Percentiles rank a stretch among this genome's conserved stretches.
Conservation (phyloP, 2,113 vertebrate genomes). For the Montifringilla adamsi region DNA sequence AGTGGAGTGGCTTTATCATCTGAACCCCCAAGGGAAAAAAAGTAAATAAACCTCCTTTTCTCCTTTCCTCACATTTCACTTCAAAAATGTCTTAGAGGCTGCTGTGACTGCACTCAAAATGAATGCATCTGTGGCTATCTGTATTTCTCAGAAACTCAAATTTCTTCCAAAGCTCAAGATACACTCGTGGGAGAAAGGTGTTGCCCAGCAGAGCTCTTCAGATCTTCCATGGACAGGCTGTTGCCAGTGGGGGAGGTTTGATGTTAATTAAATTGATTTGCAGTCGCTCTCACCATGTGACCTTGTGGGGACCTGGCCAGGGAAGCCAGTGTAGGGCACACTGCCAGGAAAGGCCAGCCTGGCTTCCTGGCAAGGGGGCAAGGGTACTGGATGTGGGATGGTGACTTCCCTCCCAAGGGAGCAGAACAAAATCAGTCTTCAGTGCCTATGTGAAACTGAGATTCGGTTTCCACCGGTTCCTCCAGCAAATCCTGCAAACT, state of each 20-base stretch:
- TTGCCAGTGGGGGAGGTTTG: constrained; percentile 43
- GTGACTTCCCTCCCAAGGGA: background rate
- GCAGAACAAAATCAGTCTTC: background rate
- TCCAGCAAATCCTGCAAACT: background rate
- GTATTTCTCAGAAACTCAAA: background rate
- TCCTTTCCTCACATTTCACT: background rate
- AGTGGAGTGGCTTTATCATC: background rate
- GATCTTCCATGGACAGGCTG: constrained; percentile 36
- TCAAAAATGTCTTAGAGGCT: background rate
- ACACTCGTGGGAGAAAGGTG: background rate
- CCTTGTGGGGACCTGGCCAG: fast-evolving
- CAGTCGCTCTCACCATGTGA: background rate
- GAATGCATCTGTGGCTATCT: background rate
- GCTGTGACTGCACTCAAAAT: background rate
- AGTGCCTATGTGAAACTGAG: background rate
- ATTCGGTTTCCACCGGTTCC: background rate
- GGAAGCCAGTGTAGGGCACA: background rate
- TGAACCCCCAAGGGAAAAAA: fast-evolving
- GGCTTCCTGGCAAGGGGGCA: background rate
- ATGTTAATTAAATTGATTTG: constrained; percentile 35
- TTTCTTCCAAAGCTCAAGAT: background rate
- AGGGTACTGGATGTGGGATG: fast-evolving
- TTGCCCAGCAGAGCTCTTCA: constrained; percentile 31
- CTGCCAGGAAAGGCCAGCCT: background rate
- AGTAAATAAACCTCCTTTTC: background rate